Percentiles rank a stretch among this genome's conserved stretches.
These are phyloP conservation scores for Coelinius sp. DNA, from an alignment of 2,888 invertebrate genomes.

Conservation along the genomic window DNA sequence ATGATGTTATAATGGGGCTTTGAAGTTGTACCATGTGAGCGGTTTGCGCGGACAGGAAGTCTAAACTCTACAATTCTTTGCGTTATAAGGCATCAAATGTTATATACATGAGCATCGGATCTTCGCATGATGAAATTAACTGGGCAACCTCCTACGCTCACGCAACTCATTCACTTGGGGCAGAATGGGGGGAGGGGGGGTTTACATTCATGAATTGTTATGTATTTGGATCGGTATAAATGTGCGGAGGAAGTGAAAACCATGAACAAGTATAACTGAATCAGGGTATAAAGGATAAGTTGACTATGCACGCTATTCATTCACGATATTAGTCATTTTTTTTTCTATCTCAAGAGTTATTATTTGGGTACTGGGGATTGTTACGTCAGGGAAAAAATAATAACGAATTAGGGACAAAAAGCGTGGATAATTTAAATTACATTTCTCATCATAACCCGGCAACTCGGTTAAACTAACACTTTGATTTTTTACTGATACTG, in stretches of 20 bases:
- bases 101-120: slow-evolving; percentile 55
- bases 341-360: not conserved
- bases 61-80: slow-evolving; percentile 56
- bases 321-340: slow-evolving; percentile 43
- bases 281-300: slow-evolving; percentile 11
- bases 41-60: slow-evolving; percentile 66
- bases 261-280: slow-evolving; percentile 33
- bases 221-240: slow-evolving; percentile 22
- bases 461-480: slow-evolving; percentile 61
- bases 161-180: slow-evolving; percentile 63
- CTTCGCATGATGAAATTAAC: slow-evolving; percentile 68
- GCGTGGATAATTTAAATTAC: slow-evolving; percentile 68
- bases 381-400: slow-evolving; percentile 54
- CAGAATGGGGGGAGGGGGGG: not conserved
- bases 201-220: slow-evolving; percentile 29
- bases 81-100: slow-evolving; percentile 21
- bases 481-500: slow-evolving; percentile 47
- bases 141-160: slow-evolving; percentile 66
- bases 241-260: slow-evolving; percentile 24
- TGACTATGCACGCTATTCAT: slow-evolving; percentile 51
- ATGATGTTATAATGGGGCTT: slow-evolving; percentile 69
- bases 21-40: slow-evolving; percentile 66
- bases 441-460: slow-evolving; percentile 63
- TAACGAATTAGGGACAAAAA: slow-evolving; percentile 55
- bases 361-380: slow-evolving; percentile 53